Base-by-base conservation (phyloP, 2,888 invertebrate species). In the Drosophila colorata region DNA sequence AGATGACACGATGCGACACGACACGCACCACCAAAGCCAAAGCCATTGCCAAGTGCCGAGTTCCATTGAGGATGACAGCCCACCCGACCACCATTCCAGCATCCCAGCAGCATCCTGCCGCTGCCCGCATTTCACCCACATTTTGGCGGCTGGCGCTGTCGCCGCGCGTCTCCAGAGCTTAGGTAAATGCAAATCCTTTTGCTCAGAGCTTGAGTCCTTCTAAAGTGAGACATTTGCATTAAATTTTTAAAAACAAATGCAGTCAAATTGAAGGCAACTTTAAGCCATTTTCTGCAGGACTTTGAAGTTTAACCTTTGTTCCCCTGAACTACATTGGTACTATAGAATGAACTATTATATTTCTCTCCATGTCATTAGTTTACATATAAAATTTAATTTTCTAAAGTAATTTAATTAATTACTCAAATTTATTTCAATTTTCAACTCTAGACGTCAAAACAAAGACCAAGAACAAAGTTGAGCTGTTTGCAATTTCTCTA, bases 161-260 rank as follows among this genome's bases (percentile, higher is more conserved):
- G 59, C 52, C 47, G 51, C 53, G 52, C 52, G 37, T 78, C 77
- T 73, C 77, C 60, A 63, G 78, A 69, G 78, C 74, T 74, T 81
- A 72, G 78, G 72, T 65, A 69, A 67, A 72, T 69, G 81, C 66
- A 81, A 79, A 79, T 79, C 82, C 78, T 66, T 81, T 64, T 59
- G 49, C 77, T 78, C 56, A 57, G 48, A 47, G 25, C 64, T 55
- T 5, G 31, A 60, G 63, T 57, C 47, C 41, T 46, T 58, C 43
- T 47, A 73, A 74, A 78, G 61, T 78, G 69, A 79, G 79, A 74
- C 71, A 81, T 81, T 78, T 69, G 69, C 60, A 71, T 81, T 78
- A 48, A 67, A 67, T 66, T 74, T 61, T 48, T 13, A 53, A 31
- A 18, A n/a, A 23, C 40, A 58, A 44, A 31, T 40, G 51, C 38